Conservation (phyloP, 2,113 vertebrate genomes). For the Charina bottae region DNA sequence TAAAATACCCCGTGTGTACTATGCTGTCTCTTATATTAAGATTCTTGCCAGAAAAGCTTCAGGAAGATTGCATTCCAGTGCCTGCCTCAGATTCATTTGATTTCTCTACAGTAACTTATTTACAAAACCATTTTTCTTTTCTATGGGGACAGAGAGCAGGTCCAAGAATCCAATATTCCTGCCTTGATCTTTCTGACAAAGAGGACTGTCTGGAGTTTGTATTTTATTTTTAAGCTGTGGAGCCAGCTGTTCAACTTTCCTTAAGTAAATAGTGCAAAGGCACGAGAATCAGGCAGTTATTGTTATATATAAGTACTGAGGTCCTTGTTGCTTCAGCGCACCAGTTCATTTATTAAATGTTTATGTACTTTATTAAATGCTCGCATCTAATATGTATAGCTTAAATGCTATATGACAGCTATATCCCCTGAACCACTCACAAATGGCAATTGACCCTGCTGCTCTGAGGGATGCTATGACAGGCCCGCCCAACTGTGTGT, state of each 20-base stretch:
- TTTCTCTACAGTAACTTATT: not conserved
- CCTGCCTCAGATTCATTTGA: not conserved
- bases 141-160: not conserved
- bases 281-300: not conserved
- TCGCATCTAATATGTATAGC: not conserved
- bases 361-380: not conserved
- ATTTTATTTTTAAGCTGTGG: not conserved
- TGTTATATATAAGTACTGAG: not conserved
- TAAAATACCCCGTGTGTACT: not conserved
- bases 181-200: slow-evolving; percentile 4
- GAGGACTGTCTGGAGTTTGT: not conserved
- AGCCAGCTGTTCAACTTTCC: not conserved
- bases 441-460: not conserved
- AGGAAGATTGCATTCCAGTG: not conserved
- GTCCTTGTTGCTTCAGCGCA: not conserved
- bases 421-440: not conserved
- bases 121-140: not conserved
- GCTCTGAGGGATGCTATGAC: not conserved
- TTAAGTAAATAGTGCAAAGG: not conserved
- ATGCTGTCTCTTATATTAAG: not conserved
- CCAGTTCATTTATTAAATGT: not conserved
- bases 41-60: not conserved
- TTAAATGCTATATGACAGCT: not conserved
- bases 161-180: not conserved
- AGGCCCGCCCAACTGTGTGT: not conserved